phyloP scores from a whole-genome alignment of 1,140 invertebrate genomes.

The Leptinotarsa undecemlineata region DNA sequence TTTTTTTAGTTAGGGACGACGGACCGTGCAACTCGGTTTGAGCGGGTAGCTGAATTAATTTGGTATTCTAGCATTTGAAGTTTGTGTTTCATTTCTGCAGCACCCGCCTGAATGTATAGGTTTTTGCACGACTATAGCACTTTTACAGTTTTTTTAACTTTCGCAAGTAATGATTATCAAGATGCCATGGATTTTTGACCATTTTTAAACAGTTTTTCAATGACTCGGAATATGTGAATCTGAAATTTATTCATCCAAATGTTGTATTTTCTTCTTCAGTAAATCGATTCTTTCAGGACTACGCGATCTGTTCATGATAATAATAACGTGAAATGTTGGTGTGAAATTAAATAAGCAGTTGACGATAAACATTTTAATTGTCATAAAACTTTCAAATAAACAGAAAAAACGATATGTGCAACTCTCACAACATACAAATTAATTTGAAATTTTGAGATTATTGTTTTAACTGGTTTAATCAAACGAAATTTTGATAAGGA shows the following conservation, averaged over 20 bases:
- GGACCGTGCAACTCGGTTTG: background rate
- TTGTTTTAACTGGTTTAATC: too few species aligned
- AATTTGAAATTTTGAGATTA: too few species aligned
- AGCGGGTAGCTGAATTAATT: constrained; percentile 1
- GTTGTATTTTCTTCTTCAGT: too few species aligned
- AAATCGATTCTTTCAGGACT: too few species aligned
- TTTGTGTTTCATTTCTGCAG: background rate
- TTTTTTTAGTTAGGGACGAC: too few species aligned
- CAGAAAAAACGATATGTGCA: too few species aligned
- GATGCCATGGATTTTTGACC: background rate
- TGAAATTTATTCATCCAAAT: background rate
- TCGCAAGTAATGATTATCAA: background rate
- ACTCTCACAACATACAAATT: too few species aligned
- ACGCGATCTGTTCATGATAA: background rate
- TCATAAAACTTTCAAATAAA: too few species aligned
- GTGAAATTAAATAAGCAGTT: background rate
- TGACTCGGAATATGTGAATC: background rate
- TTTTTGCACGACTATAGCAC: constrained; percentile 3
- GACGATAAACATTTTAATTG: background rate
- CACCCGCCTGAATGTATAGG: background rate
- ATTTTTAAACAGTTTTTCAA: background rate
- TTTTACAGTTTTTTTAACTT: constrained; percentile 2
- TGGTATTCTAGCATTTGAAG: background rate
- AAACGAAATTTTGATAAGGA: too few species aligned
- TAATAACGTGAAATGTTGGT: too few species aligned